Conservation (phyloP, 2,113 vertebrate genomes). For the Oreotrochilus melanogaster region DNA sequence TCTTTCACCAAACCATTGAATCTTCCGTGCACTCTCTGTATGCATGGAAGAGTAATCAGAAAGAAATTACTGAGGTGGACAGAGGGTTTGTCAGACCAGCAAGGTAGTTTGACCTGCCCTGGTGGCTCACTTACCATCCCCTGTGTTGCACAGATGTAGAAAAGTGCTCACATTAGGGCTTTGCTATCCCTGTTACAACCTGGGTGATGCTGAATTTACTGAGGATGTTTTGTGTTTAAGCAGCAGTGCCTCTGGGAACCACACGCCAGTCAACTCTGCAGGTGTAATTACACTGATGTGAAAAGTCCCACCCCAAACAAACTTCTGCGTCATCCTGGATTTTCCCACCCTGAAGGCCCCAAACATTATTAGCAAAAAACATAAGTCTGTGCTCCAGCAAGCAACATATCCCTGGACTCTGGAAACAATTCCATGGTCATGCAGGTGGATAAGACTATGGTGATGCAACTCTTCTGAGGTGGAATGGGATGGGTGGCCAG, state of each 20-base stretch:
- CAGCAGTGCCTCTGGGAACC: background rate
- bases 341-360: background rate
- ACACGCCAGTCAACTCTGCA: background rate
- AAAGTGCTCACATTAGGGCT: background rate
- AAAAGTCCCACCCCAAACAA: background rate
- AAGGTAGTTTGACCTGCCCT: background rate
- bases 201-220: background rate
- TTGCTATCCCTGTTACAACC: background rate
- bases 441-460: background rate
- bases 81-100: background rate
- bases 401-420: background rate
- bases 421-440: fast-evolving
- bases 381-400: background rate
- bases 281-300: too few species aligned
- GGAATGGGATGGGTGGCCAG: background rate
- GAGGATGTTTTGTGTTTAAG: background rate
- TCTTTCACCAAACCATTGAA: background rate
- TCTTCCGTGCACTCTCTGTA: background rate
- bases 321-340: background rate
- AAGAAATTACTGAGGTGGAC: background rate
- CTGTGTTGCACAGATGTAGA: background rate
- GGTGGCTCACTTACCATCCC: background rate
- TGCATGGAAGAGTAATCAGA: background rate
- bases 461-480: background rate
- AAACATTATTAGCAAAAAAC: background rate